phyloP scores from a whole-genome alignment of 2,888 invertebrate species.

The Dasypogon diadema region DNA sequence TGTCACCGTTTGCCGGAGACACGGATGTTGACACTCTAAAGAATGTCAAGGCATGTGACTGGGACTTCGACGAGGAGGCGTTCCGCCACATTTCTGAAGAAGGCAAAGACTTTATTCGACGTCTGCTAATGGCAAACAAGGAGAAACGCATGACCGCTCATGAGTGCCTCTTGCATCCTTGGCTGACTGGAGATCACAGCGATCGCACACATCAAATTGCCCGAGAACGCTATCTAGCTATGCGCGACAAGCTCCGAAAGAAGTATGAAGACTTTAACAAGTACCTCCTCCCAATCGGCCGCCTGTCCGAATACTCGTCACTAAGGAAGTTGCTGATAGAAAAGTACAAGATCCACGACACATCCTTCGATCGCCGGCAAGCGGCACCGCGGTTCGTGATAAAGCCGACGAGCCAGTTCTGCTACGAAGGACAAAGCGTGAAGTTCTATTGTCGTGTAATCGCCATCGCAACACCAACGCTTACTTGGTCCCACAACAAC shows the following conservation, averaged over 20 bases:
- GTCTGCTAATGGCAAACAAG: slow-evolving; percentile 91
- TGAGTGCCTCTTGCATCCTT: slow-evolving; percentile 94
- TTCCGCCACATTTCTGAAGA: slow-evolving; percentile 95
- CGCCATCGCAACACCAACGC: slow-evolving; percentile 91
- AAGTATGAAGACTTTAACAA: slow-evolving; percentile 85
- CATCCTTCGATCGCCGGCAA: slow-evolving; percentile 96
- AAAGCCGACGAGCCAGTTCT: slow-evolving; percentile 94
- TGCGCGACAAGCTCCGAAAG: slow-evolving; percentile 88
- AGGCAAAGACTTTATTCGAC: slow-evolving; percentile 97
- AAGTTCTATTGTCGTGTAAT: slow-evolving; percentile 98
- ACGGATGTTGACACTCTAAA: slow-evolving; percentile 98
- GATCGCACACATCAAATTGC: slow-evolving; percentile 83
- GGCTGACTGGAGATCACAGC: slow-evolving; percentile 91
- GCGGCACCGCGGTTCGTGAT: slow-evolving; percentile 99
- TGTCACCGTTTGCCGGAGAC: slow-evolving; percentile 99
- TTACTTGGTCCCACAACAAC: slow-evolving; percentile 96
- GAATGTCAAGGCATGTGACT: slow-evolving; percentile 98
- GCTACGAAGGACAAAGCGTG: slow-evolving; percentile 97
- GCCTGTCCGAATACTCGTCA: slow-evolving; percentile 97
- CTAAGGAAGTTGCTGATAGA: slow-evolving; percentile 94
- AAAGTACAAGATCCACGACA: slow-evolving; percentile 96
- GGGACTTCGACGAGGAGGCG: slow-evolving; percentile 98
- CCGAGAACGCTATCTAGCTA: slow-evolving; percentile 84
- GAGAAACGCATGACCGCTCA: slow-evolving; percentile 99
- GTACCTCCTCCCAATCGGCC: slow-evolving; percentile 93